These are phyloP conservation scores for Coregonus clupeaformis DNA, from an alignment of 2,113 vertebrate genomes.

Conservation along the genomic window DNA sequence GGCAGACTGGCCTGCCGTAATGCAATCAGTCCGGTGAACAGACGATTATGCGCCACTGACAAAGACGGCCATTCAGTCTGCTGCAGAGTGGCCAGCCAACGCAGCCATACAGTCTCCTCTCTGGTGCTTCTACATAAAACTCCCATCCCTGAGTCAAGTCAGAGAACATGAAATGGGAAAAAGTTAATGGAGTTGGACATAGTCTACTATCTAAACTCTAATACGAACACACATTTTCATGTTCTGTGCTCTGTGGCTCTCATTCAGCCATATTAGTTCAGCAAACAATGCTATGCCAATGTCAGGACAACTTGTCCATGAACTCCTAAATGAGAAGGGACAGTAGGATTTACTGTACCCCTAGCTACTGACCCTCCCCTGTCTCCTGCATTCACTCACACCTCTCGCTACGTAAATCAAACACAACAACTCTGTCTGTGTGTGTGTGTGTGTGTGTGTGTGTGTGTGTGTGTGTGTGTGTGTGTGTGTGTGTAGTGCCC, in stretches of 20 bases:
- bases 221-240: not conserved
- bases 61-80: slow-evolving; percentile 54
- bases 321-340: too few species aligned
- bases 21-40: slow-evolving; percentile 46
- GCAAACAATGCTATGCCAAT: too few species aligned
- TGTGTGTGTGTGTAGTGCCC: too few species aligned
- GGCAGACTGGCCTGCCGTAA: slow-evolving; percentile 25
- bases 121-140: not conserved
- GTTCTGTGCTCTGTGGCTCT: too few species aligned
- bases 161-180: too few species aligned
- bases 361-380: slow-evolving; percentile 1
- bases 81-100: not conserved
- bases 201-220: too few species aligned
- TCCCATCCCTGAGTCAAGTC: too few species aligned
- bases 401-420: not conserved
- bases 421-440: not conserved
- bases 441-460: too few species aligned
- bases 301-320: too few species aligned
- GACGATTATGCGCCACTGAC: slow-evolving; percentile 35
- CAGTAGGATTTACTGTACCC: slow-evolving; percentile 43
- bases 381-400: slow-evolving; percentile 26
- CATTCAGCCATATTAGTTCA: too few species aligned
- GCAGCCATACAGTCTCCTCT: not conserved
- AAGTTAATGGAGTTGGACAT: not conserved
- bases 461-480: too few species aligned